These are phyloP conservation scores for Lerista edwardsae DNA, from an alignment of 2,797 vertebrate genomes.

Conservation along the genomic window DNA sequence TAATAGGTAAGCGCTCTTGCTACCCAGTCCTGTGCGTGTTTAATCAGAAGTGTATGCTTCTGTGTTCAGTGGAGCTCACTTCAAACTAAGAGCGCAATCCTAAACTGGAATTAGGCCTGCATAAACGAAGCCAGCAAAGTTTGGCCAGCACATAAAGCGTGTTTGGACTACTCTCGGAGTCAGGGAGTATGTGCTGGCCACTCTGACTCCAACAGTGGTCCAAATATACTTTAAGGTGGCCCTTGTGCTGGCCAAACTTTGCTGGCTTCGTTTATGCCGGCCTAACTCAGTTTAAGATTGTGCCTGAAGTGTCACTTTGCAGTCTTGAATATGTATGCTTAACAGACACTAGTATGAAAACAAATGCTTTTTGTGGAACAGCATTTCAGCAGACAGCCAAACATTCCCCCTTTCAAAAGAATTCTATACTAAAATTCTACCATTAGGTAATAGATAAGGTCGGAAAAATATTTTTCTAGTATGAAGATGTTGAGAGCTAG, in stretches of 20 bases:
- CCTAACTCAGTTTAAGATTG: too few species aligned
- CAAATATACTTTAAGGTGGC: too few species aligned
- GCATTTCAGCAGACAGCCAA: not conserved
- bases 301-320: too few species aligned
- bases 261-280: too few species aligned
- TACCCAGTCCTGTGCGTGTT: not conserved
- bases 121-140: too few species aligned
- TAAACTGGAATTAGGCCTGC: too few species aligned
- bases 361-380: fast-evolving
- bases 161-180: too few species aligned
- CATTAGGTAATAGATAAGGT: not conserved
- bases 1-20: slow-evolving; percentile 84
- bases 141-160: too few species aligned
- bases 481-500: too few species aligned
- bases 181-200: too few species aligned
- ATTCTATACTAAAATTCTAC: not conserved
- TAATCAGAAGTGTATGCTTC: not conserved
- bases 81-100: not conserved
- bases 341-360: not conserved
- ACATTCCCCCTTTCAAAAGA: not conserved
- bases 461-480: not conserved
- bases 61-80: not conserved
- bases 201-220: too few species aligned
- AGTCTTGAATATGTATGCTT: not conserved
- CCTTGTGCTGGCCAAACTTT: too few species aligned